Evolutionary conservation across 2,888 invertebrate genomes (phyloP), one percentile per base, ranked within the genome.

Genomic region (Himalopsyche japonica): DNA sequence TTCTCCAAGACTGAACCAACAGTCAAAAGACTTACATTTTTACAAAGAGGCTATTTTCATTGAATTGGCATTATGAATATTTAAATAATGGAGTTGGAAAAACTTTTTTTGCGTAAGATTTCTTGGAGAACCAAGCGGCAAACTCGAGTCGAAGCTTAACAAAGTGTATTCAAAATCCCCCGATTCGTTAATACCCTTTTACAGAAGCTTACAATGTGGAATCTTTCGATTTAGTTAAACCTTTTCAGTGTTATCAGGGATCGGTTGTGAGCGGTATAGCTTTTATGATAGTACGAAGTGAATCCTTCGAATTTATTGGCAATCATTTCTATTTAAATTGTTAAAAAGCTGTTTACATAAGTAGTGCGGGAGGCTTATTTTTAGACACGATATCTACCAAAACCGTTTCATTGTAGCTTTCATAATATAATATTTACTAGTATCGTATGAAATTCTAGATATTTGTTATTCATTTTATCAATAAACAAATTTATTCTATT

Each of bases 111-210:
- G 37, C 27, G 70, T 70, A 70, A 27, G 8, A 70, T 70, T 70
- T 70, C 70, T 30, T 20, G 0, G 2, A 24, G 30, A 70, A 70
- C 27, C 12, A 30, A 70, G 30, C 57, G 57, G 70, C 70, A 70
- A 27, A 70, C 70, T 70, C 27, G 70, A 27, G 6, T 70, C 70
- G 30, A 27, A 7, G 70, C 70, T 27, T 70, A 70, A 70, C 27
- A 70, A 70, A 70, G 70, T 70, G 70, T 70, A 70, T 77, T 20
- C n/a, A 27, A 79, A 79, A 47, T 30, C 48, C 79, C n/a, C 43
- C 30, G 79, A 48, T 79, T 79, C 79, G 43, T 47, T 79, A 79
- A 79, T 79, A 47, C 79, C 48, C 48, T 27, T 70, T 70, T 70
- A 70, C 70, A 70, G 5, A 27, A 27, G 70, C 24, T 70, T 70